Evolutionary conservation across 1,140 invertebrate species (phyloP).

Genomic region (Drosophila bipectinata): DNA sequence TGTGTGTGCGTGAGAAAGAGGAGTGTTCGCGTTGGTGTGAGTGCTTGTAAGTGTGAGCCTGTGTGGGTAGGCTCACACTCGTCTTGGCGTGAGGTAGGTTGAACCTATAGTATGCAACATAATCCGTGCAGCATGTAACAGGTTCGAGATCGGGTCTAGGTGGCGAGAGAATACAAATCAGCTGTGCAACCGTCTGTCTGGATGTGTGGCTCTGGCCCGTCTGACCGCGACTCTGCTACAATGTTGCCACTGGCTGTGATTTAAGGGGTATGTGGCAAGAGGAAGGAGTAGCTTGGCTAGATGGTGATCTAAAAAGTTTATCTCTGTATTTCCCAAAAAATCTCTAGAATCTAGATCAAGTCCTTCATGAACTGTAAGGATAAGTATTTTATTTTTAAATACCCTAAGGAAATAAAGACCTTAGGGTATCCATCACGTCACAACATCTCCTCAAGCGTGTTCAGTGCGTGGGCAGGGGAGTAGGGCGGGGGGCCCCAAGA

Average conservation of each 20-base stretch:
- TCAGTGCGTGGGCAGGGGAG: constrained; percentile 19
- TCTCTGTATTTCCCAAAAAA: background rate
- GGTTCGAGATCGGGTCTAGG: constrained; percentile 30
- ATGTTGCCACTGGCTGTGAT: constrained; percentile 65
- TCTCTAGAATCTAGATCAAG: too few relatives aligned
- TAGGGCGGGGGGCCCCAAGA: background rate
- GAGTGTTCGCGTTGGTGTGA: constrained; percentile 12
- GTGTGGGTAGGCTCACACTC: constrained; percentile 15
- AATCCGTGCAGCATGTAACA: constrained; percentile 35
- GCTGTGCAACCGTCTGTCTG: constrained; percentile 62
- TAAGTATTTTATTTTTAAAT: background rate
- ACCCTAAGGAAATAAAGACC: too few relatives aligned
- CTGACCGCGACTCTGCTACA: constrained; percentile 49
- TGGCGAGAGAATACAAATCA: constrained; percentile 45
- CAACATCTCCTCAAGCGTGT: constrained; percentile 12
- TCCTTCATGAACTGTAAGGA: background rate
- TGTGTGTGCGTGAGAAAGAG: constrained; percentile 34
- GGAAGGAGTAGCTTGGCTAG: background rate
- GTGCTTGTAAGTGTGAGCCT: constrained; percentile 17
- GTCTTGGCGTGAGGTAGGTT: constrained; percentile 77
- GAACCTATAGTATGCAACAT: constrained; percentile 23
- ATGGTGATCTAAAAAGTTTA: background rate
- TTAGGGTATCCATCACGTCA: constrained; percentile 17
- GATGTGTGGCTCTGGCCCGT: constrained; percentile 34
- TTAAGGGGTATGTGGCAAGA: background rate